Conservation (phyloP, 2,797 vertebrate species). For the Australoheros facetus region DNA sequence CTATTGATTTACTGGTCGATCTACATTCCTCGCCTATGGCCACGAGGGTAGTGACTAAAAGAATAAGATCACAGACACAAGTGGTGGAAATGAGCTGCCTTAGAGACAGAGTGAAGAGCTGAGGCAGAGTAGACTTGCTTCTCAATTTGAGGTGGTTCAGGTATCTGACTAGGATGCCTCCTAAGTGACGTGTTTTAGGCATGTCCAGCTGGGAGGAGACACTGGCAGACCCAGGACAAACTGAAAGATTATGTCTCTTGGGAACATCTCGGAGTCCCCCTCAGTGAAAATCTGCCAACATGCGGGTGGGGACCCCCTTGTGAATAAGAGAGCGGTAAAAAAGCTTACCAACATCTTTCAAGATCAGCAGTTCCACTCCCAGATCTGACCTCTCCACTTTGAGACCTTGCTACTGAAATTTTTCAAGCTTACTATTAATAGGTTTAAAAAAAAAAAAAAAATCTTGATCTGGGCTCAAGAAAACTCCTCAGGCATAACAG, state of each 20-base stretch:
- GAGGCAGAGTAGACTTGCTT: too few relatives aligned
- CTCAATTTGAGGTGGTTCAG: too few relatives aligned
- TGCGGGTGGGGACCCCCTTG: background rate
- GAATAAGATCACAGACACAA: too few relatives aligned
- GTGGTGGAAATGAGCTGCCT: too few relatives aligned
- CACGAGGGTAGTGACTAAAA: fast-evolving
- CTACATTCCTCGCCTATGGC: background rate
- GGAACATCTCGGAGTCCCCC: too few relatives aligned
- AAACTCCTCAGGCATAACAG: background rate
- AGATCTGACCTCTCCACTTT: background rate
- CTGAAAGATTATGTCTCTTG: too few relatives aligned
- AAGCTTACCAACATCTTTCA: background rate
- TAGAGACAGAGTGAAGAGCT: too few relatives aligned
- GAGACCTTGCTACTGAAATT: background rate
- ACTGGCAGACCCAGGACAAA: too few relatives aligned
- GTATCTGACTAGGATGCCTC: too few relatives aligned
- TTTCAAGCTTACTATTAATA: background rate
- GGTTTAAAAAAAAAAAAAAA: background rate
- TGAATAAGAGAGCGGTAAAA: too few relatives aligned
- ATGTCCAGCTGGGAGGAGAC: too few relatives aligned
- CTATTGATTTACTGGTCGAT: fast-evolving
- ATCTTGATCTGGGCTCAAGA: background rate
- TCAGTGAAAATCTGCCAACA: background rate
- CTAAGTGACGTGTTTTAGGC: too few relatives aligned
- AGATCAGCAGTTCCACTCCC: background rate